Evolutionary conservation across 1,140 invertebrate genomes (phyloP), one percentile per base, ranked within the genome.

Genomic region (Brachionus asplanchnoidis): DNA sequence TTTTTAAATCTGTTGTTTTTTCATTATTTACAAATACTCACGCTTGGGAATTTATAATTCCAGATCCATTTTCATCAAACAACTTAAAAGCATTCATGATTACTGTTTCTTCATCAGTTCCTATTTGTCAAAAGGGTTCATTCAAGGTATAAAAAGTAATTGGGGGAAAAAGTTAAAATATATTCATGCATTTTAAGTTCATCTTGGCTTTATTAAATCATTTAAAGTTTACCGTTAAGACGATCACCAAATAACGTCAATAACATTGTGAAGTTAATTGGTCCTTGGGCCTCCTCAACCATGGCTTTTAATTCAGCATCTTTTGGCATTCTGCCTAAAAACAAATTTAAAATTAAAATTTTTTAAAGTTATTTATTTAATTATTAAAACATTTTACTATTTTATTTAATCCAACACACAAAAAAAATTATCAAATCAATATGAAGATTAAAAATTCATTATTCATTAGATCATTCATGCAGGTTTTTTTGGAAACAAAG

Each of bases 21-120:
- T 36, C 32, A 7, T 36, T 36, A 36, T 36, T 7, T 36, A 36
- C 0, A 28, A 28, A 70, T n/a, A 78, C 75, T 78, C 32, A 78
- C 75, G 23, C n/a, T 44, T 82, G 14, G 14, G 46, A 40, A n/a
- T 32, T 68, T 17, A 84, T 23, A 50, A 26, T 36, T 73, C 88
- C 95, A 84, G 89, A 93, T 88, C 97, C 97, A 87, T 96, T 95
- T 90, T 97, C 95, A 88, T 97, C 96, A 88, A 97, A 97, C 90
- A 95, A 97, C 88, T 95, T 95, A 89, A 97, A 97, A 28, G 96
- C 96, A 91, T 97, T 97, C 88, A 97, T 95, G 86, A 97, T 97
- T 0, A 97, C 95, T 90, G 96, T 95, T 89, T 97, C 96, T 32
- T 95, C 95, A 90, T 97, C 95, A 12, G 96, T 97, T 32, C 97